phyloP scores from a whole-genome alignment of 2,113 vertebrate species.

The Reinhardtius hippoglossoides region DNA sequence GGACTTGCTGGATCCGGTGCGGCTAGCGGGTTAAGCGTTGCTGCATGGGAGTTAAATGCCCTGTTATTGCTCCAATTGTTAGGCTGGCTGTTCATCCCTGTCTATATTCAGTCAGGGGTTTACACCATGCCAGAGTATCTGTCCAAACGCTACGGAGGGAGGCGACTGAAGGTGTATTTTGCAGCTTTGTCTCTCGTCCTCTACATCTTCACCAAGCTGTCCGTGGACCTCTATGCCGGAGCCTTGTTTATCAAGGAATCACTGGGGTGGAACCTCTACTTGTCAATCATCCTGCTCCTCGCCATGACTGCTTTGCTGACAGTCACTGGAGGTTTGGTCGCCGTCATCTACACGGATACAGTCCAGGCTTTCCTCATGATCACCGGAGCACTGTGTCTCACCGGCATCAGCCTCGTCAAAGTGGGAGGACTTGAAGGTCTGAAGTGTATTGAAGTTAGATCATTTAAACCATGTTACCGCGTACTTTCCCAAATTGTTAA shows the following conservation, averaged over 20 bases:
- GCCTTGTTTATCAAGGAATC: constrained; percentile 98
- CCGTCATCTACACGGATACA: constrained; percentile 96
- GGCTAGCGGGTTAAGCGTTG: constrained; percentile 92
- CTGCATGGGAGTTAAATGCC: constrained; percentile 96
- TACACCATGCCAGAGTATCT: constrained; percentile 98
- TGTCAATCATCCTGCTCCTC: constrained; percentile 94
- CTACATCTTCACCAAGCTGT: constrained; percentile 97
- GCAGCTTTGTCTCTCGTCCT: constrained; percentile 91
- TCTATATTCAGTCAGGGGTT: constrained; percentile 93
- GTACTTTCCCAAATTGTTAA: not conserved
- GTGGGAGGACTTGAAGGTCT: constrained; percentile 91
- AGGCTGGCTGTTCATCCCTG: constrained; percentile 96
- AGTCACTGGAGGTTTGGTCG: constrained; percentile 92
- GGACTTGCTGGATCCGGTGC: constrained; percentile 96
- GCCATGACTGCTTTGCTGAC: constrained; percentile 93
- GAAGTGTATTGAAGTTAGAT: not conserved
- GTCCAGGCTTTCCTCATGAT: constrained; percentile 96
- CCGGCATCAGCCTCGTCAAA: constrained; percentile 88
- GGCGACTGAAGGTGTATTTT: constrained; percentile 93
- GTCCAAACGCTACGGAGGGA: constrained; percentile 93
- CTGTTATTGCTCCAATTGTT: constrained; percentile 93
- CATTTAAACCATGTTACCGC: not conserved
- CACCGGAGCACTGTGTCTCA: constrained; percentile 90
- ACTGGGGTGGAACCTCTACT: constrained; percentile 95
- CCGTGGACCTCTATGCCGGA: constrained; percentile 95